These are phyloP conservation scores for Cryptoblepharus egeriae DNA, from an alignment of 2,797 vertebrate species.

Conservation along the genomic window DNA sequence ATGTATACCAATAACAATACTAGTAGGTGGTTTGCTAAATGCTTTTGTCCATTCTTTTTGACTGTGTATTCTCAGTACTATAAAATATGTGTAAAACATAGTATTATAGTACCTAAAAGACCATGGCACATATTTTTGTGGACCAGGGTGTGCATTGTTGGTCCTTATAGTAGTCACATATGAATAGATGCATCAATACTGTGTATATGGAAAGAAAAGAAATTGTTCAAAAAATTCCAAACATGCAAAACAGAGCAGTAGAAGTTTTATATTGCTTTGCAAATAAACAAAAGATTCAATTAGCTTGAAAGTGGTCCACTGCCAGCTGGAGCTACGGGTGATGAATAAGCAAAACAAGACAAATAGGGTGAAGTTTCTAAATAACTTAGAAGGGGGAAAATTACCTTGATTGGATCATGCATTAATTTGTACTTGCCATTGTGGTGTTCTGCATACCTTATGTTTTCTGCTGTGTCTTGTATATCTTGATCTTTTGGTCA, in stretches of 20 bases:
- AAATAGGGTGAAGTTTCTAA: neutral
- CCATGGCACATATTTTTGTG: too few species aligned
- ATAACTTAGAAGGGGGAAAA: neutral
- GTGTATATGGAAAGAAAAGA: neutral
- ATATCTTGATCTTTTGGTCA: neutral
- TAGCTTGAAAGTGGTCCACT: neutral
- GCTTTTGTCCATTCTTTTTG: neutral
- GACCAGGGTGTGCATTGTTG: neutral
- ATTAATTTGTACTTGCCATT: neutral
- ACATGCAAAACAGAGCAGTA: neutral
- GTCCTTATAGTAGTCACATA: neutral
- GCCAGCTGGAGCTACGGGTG: neutral
- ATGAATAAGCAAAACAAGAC: neutral
- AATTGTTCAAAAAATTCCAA: neutral
- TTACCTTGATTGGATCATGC: neutral
- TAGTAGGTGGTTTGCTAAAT: neutral
- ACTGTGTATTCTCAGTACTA: neutral
- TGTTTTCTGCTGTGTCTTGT: neutral
- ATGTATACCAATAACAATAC: neutral
- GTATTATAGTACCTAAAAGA: neutral
- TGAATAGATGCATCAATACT: neutral
- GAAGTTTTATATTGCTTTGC: neutral
- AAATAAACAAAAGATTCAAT: neutral
- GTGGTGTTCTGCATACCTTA: neutral
- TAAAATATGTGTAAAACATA: neutral